phyloP scores from a whole-genome alignment of 2,888 invertebrate genomes.

The Drosophila planitibia region DNA sequence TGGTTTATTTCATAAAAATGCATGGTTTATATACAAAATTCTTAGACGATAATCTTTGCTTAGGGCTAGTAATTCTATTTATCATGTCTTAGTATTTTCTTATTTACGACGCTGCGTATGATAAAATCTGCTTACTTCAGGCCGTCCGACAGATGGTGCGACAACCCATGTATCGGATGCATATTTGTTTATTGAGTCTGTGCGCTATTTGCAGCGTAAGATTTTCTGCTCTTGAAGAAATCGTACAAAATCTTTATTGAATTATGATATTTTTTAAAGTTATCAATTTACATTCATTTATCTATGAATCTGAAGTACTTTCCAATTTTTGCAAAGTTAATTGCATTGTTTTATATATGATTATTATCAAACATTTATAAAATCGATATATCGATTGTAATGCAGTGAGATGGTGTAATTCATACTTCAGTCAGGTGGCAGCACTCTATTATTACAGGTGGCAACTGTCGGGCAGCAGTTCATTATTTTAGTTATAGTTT shows the following conservation, averaged over 20 bases:
- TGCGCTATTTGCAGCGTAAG: not conserved
- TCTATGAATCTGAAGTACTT: not conserved
- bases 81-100: too few relatives aligned
- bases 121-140: not conserved
- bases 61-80: not conserved
- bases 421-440: constrained; percentile 25
- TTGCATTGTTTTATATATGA: too few relatives aligned
- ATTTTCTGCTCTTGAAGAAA: not conserved
- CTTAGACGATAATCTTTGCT: not conserved
- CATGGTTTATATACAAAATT: not conserved
- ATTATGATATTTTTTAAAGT: not conserved
- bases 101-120: too few relatives aligned
- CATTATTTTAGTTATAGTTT: constrained; percentile 23
- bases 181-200: too few relatives aligned
- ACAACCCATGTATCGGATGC: not conserved
- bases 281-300: too few relatives aligned
- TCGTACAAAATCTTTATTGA: not conserved
- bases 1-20: not conserved
- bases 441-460: constrained; percentile 32
- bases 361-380: too few relatives aligned
- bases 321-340: not conserved
- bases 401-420: not conserved
- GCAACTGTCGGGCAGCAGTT: constrained; percentile 24
- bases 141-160: not conserved
- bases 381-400: constrained; percentile 11